A percentile compares a stretch with the other conserved stretches of the same genome.
Conservation (phyloP, 2,797 vertebrate genomes). For the Cyclura pinguis region DNA sequence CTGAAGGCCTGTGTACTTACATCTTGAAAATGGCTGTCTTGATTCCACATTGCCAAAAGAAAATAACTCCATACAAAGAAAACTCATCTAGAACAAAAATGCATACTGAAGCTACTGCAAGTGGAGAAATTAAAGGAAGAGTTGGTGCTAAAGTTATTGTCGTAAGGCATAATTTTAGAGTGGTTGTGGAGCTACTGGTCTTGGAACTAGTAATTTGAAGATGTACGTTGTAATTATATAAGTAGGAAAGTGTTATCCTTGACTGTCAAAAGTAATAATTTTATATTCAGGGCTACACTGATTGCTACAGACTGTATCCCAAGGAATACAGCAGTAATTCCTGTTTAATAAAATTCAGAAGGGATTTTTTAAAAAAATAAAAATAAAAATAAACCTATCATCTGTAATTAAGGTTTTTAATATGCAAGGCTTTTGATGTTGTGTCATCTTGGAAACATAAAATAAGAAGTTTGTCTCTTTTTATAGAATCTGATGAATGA, state of each 20-base stretch:
- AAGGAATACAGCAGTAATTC: conserved; percentile 61
- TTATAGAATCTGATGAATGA: conserved; percentile 71
- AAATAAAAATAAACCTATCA: conserved; percentile 58
- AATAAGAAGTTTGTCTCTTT: conserved; percentile 74
- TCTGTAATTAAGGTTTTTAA: conserved; percentile 75
- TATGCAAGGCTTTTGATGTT: conserved; percentile 75
- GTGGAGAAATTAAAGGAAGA: conserved; percentile 31
- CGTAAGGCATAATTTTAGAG: conserved; percentile 62
- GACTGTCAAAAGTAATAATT: conserved; percentile 64
- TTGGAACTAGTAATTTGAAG: conserved; percentile 66
- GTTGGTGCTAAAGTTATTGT: conserved; percentile 45
- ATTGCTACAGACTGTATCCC: conserved; percentile 53
- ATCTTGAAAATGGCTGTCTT: background rate
- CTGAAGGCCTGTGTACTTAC: background rate
- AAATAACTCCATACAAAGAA: conserved; percentile 21
- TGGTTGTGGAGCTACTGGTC: conserved; percentile 53
- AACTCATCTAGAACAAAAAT: conserved; percentile 4
- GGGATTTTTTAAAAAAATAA: conserved; percentile 57
- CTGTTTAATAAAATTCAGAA: conserved; percentile 72
- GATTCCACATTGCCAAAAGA: background rate
- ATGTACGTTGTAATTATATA: conserved; percentile 53
- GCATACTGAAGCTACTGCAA: background rate
- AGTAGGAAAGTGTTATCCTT: conserved; percentile 69
- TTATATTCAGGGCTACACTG: conserved; percentile 51
- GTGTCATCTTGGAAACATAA: conserved; percentile 71